Evolutionary conservation across 2,797 vertebrate species (phyloP), one percentile per base, ranked within the genome.

Genomic region (Denticeps clupeoides): DNA sequence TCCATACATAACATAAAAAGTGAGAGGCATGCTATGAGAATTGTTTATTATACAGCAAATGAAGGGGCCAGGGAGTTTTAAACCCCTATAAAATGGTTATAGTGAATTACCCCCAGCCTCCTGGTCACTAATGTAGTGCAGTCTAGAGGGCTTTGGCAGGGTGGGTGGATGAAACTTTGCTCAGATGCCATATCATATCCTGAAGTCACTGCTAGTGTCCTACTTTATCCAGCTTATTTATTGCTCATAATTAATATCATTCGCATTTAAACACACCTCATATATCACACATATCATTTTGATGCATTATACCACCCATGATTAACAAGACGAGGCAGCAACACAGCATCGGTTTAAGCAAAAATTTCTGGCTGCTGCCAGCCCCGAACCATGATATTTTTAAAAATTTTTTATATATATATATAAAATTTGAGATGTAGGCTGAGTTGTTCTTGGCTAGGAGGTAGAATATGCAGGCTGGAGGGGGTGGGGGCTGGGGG

Each of bases 381-480:
- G 62, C 73, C 68, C 59, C 31, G 25, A 74, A 70, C 77, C 71
- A 72, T 61, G 83, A 80, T 86, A 83, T 86, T 87, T 80, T 72
- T 83, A 84, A 58, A 46, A 49, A 41, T n/a, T n/a, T n/a, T n/a
- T n/a, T n/a, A n/a, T n/a, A n/a, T n/a, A n/a, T n/a, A n/a, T n/a
- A n/a, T n/a, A 24, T 47, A 62, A 26, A 32, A 47, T 37, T 3
- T 18, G 35, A 18, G 16, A 38, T 81, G 73, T 54, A 71, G 71
- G 63, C 67, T 69, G 71, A 82, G 81, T 81, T 84, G 80, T 78
- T n/a, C n/a, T n/a, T n/a, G n/a, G 77, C 73, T 51, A 49, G 80
- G 73, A 46, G 42, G 55, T 24, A 11, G 22, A 10, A 51, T 29
- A 37, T 43, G 27, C 9, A 11, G 23, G 37, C 24, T 19, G 18